Conservation (phyloP, 2,888 invertebrate genomes). For the Drosophila austrosaltans region DNA sequence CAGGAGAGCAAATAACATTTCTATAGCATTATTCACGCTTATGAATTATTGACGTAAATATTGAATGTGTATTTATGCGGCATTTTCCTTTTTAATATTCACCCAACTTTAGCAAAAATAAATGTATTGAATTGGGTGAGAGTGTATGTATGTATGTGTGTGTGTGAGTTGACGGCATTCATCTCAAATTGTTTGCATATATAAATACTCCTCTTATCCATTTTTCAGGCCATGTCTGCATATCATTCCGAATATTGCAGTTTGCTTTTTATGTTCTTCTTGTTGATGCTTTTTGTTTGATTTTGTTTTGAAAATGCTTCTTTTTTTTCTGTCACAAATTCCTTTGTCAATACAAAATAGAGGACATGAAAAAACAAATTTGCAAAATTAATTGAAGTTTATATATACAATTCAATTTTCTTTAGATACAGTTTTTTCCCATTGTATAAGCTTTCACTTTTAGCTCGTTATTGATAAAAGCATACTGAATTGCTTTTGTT, state of each 20-base stretch:
- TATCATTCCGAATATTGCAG: not conserved
- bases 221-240: not conserved
- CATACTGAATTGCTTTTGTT: too few species aligned
- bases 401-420: too few species aligned
- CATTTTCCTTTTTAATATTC: conserved; percentile 44
- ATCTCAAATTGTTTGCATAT: not conserved
- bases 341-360: not conserved
- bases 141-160: too few species aligned
- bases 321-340: conserved; percentile 2
- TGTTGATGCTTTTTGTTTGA: conserved; percentile 2
- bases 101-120: conserved; percentile 30
- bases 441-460: too few species aligned
- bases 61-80: conserved; percentile 46
- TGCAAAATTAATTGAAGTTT: not conserved
- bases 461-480: too few species aligned
- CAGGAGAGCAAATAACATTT: conserved; percentile 29
- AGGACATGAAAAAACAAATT: not conserved
- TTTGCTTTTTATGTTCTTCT: conserved; percentile 1
- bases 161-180: not conserved
- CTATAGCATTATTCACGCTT: conserved; percentile 49
- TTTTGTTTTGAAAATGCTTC: not conserved
- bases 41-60: conserved; percentile 49
- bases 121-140: conserved; percentile 1
- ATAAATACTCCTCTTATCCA: conserved; percentile 2
- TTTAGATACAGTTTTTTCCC: too few species aligned